A percentile compares a stretch with the other conserved stretches of the same genome.
Evolutionary conservation across 2,797 vertebrate species (phyloP).

Genomic region (Mus minutoides): DNA sequence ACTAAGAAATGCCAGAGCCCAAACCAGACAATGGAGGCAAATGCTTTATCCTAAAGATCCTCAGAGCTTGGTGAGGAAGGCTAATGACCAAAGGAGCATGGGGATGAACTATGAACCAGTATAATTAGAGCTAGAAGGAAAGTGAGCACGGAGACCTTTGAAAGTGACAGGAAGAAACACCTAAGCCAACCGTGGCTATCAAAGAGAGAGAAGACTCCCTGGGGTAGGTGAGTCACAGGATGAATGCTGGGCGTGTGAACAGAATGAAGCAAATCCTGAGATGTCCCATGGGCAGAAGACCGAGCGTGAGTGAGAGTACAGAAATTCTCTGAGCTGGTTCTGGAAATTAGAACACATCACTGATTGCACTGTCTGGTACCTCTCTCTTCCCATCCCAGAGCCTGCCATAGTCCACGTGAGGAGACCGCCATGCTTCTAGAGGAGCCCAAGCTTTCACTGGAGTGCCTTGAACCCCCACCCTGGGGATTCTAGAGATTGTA

Average conservation of each 20-base stretch:
- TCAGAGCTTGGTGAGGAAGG: not conserved
- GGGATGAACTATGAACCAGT: not conserved
- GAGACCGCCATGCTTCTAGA: not conserved
- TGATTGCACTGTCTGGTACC: not conserved
- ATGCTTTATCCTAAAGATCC: not conserved
- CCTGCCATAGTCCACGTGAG: not conserved
- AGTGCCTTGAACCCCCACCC: not conserved
- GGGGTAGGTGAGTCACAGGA: not conserved
- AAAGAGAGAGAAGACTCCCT: not conserved
- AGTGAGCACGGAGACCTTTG: not conserved
- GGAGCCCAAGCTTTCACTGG: not conserved
- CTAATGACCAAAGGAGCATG: not conserved
- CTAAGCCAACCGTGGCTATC: not conserved
- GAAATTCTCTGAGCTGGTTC: not conserved
- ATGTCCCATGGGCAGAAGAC: not conserved
- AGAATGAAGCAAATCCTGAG: not conserved
- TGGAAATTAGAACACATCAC: not conserved
- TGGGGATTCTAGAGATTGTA: not conserved
- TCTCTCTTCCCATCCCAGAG: not conserved
- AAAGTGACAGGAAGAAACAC: not conserved
- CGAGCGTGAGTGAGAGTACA: not conserved
- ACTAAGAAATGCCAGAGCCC: slow-evolving; percentile 8
- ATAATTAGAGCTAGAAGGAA: not conserved
- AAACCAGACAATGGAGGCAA: not conserved
- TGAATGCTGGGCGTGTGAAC: not conserved